Evolutionary conservation across 2,797 vertebrate species (phyloP), one percentile per base, ranked within the genome.

Genomic region (Pelodytes ibericus): DNA sequence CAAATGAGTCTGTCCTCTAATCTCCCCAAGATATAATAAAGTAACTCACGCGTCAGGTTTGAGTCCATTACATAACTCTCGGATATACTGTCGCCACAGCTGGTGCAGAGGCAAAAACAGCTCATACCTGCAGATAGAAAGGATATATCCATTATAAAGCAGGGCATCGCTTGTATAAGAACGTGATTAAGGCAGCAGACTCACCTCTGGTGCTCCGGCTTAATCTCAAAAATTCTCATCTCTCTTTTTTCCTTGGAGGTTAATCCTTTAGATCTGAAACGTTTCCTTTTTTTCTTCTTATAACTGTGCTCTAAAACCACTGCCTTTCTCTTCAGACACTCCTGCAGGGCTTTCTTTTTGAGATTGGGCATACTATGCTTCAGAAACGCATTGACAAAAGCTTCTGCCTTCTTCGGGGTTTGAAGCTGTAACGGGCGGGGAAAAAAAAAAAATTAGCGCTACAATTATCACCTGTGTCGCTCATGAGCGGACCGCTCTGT

Each of bases 31-130:
- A n/a, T n/a, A n/a, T n/a, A n/a, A 4, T 36, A 36, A 36, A 67
- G 29, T 11, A 11, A 85, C 84, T 81, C 86, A 96, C 96, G 88
- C 81, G 0, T 89, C 89, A 0, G 93, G 89, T 73, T 87, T 94
- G 33, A 98, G 84, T 1, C 95, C 95, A 0, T 89, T 84, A 60
- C 96, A 98, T n/a, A 98, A 84, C 75, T 96, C 93, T 33, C 85
- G 80, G 49, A 99, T 91, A 58, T 99, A 99, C 30, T 95, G 93
- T 29, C 90, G 94, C 97, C 97, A 99, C 29, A 99, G 93, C 0
- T 96, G 84, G 2, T 97, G 94, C 1, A 99, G 87, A 1, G 97
- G 96, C 47, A 97, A 83, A 80, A 98, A 98, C 15, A 95, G 88
- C 24, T 89, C 67, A 3, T 98, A 99, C 24, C 97, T 99, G 44